These are phyloP conservation scores for Ophioninae sp. DNA, from an alignment of 2,888 invertebrate species.

Conservation along the genomic window DNA sequence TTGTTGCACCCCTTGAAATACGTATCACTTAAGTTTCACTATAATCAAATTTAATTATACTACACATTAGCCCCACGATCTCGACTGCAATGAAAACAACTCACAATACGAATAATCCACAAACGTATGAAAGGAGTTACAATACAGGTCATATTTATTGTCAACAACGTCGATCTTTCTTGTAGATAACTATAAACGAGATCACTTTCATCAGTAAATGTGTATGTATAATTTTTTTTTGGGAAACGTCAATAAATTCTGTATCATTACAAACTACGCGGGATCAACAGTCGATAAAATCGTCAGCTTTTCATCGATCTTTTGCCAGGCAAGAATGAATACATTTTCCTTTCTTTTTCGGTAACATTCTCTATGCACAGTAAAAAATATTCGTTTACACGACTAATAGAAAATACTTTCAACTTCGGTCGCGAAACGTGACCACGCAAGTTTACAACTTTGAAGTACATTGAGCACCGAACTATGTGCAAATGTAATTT, in stretches of 20 bases:
- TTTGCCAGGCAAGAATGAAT: slow-evolving; percentile 18
- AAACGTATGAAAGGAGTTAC: background rate
- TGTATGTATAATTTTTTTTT: slow-evolving; percentile 3
- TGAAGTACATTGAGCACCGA: slow-evolving; percentile 30
- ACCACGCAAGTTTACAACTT: slow-evolving; percentile 7
- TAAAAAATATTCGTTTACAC: slow-evolving; percentile 57
- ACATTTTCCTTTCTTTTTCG: slow-evolving; percentile 13
- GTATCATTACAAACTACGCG: slow-evolving; percentile 10
- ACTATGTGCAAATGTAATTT: slow-evolving; percentile 34
- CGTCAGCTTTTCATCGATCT: slow-evolving; percentile 15
- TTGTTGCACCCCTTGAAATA: too few relatives aligned
- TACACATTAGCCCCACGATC: background rate
- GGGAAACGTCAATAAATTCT: slow-evolving; percentile 34
- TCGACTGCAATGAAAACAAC: background rate
- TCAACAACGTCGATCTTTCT: slow-evolving; percentile 51
- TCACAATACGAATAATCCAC: background rate
- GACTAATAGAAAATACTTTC: slow-evolving; percentile 61
- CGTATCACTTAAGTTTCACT: too few relatives aligned
- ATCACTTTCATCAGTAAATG: slow-evolving; percentile 12
- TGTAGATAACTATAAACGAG: slow-evolving; percentile 25
- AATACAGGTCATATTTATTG: slow-evolving; percentile 50
- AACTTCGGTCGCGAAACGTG: slow-evolving; percentile 31
- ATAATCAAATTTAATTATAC: background rate
- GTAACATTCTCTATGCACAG: slow-evolving; percentile 35
- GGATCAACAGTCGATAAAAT: slow-evolving; percentile 31